phyloP scores from a whole-genome alignment of 2,797 vertebrate genomes.

The Dryobates pubescens region DNA sequence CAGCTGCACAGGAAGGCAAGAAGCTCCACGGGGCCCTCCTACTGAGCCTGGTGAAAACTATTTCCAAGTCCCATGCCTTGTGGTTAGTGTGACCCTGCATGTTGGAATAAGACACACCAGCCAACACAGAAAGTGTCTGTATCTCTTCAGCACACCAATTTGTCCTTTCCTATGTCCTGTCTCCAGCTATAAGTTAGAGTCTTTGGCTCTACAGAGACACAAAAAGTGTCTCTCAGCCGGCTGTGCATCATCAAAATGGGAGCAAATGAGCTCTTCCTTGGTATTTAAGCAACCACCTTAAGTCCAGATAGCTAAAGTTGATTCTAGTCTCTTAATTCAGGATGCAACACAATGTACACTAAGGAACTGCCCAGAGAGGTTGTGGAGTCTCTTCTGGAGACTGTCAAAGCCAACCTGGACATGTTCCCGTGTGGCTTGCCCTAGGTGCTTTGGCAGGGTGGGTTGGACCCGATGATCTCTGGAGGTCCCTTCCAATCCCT shows the following conservation, averaged over 20 bases:
- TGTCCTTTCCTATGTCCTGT: slow-evolving; percentile 28
- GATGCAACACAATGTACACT: neutral
- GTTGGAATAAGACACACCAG: neutral
- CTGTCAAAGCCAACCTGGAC: no score
- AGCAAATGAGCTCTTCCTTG: neutral
- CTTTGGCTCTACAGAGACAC: slow-evolving; percentile 13
- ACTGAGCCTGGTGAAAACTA: slow-evolving; percentile 1
- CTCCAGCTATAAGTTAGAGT: slow-evolving; percentile 8
- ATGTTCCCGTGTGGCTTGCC: no score
- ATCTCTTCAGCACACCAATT: slow-evolving; percentile 8
- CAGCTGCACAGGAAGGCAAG: slow-evolving; percentile 22
- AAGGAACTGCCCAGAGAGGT: neutral
- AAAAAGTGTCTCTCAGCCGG: slow-evolving; percentile 23
- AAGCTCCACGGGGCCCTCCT: neutral
- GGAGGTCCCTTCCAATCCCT: no score
- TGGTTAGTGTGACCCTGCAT: slow-evolving; percentile 21
- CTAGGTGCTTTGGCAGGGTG: no score
- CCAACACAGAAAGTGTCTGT: slow-evolving; percentile 18
- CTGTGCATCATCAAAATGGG: slow-evolving; percentile 22
- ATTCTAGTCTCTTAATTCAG: neutral
- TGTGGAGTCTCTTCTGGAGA: no score
- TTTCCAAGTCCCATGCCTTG: slow-evolving; percentile 21
- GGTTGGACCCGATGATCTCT: no score
- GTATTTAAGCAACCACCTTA: neutral
- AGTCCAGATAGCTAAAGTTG: neutral